These are phyloP conservation scores for Galbula dea DNA, from an alignment of 2,113 vertebrate species.

Conservation along the genomic window DNA sequence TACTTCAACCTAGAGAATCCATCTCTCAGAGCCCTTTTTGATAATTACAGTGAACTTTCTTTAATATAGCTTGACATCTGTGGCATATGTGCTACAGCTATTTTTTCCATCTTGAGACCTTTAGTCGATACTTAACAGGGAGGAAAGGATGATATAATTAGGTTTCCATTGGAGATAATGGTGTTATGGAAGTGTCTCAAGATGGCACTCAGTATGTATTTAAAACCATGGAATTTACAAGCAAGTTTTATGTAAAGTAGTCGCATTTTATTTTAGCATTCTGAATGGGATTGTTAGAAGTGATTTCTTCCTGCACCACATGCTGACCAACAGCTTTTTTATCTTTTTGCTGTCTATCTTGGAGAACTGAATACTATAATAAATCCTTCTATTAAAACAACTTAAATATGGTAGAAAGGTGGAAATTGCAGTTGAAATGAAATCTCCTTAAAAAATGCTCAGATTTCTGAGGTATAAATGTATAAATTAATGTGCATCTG, in stretches of 20 bases:
- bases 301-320: background rate
- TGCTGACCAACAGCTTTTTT: background rate
- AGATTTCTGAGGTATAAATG: background rate
- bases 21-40: background rate
- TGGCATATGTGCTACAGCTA: background rate
- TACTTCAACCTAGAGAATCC: background rate
- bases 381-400: background rate
- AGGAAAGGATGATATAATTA: background rate
- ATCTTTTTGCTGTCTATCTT: background rate
- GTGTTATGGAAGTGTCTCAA: background rate
- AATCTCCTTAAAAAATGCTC: background rate
- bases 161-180: background rate
- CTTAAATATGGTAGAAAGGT: background rate
- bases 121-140: background rate
- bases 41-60: background rate
- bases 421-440: background rate
- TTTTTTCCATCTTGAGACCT: background rate
- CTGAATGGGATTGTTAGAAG: background rate
- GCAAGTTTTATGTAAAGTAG: background rate
- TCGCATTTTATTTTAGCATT: background rate
- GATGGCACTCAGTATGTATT: background rate
- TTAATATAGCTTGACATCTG: background rate
- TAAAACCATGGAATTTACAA: background rate
- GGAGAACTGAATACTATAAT: background rate
- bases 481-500: background rate